These are phyloP conservation scores for Chironomus tentans DNA, from an alignment of 2,888 invertebrate species.

Conservation along the genomic window DNA sequence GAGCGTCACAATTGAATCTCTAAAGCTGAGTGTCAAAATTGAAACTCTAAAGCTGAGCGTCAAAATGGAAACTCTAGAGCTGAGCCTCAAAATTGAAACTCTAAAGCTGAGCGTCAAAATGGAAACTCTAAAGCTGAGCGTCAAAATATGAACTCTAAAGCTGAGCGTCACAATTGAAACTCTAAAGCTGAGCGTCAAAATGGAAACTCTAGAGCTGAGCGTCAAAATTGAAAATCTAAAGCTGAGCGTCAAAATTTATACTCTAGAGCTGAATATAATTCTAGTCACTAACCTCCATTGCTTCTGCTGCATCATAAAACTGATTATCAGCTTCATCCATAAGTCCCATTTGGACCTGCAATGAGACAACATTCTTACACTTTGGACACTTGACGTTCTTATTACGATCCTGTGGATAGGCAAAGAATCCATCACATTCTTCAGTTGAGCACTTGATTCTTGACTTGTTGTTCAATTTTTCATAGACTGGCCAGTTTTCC, in stretches of 20 bases:
- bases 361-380: slow-evolving; percentile 45
- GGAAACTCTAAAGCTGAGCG: no score
- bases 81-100: no score
- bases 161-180: no score
- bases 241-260: background rate
- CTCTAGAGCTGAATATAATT: background rate
- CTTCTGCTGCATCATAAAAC: slow-evolving; percentile 43
- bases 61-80: background rate
- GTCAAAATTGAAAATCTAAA: no score
- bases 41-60: background rate
- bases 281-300: slow-evolving; percentile 33
- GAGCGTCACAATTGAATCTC: no score
- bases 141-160: no score
- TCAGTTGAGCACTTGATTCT: slow-evolving; percentile 42
- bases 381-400: slow-evolving; percentile 44
- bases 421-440: background rate
- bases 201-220: no score
- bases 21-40: background rate
- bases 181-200: no score
- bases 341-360: slow-evolving; percentile 41
- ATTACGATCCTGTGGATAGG: background rate
- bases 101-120: no score
- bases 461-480: slow-evolving; percentile 47
- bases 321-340: slow-evolving; percentile 45
- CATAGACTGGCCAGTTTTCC: slow-evolving; percentile 65